Evolutionary conservation across 2,797 vertebrate species (phyloP).

Genomic region (Enteromius fasciolatus): DNA sequence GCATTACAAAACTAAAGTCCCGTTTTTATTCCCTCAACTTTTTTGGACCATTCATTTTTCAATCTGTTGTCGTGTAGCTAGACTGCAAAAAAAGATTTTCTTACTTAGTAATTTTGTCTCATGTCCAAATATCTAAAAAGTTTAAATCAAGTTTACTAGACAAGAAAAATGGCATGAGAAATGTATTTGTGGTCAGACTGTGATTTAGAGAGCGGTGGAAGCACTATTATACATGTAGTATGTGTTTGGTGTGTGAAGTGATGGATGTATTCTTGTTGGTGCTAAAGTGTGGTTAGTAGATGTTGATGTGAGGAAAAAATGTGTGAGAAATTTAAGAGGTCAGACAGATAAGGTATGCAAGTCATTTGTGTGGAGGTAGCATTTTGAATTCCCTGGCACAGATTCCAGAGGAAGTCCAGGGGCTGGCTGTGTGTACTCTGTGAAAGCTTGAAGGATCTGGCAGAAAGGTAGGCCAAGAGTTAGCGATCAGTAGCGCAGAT

Average conservation of each 20-base stretch:
- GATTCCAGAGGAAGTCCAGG: background rate
- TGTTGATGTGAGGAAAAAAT: background rate
- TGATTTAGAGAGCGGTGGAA: background rate
- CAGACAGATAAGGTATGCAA: background rate
- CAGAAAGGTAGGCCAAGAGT: background rate
- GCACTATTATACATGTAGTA: too few species aligned
- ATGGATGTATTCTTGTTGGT: background rate
- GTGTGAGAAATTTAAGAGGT: too few species aligned
- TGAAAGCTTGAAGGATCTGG: too few species aligned
- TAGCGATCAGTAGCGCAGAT: background rate
- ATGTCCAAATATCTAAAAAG: too few species aligned
- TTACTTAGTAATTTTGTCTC: too few species aligned
- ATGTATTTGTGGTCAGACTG: too few species aligned
- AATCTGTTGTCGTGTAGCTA: background rate
- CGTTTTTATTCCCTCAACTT: slow-evolving; percentile 21
- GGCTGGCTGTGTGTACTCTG: too few species aligned
- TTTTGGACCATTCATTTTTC: background rate
- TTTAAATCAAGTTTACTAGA: too few species aligned
- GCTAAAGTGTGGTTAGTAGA: too few species aligned
- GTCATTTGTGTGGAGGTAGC: background rate
- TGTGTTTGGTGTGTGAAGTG: background rate
- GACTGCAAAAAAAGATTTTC: too few species aligned
- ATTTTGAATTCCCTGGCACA: background rate
- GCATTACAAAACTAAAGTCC: slow-evolving; percentile 11
- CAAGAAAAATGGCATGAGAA: too few species aligned